phyloP scores from a whole-genome alignment of 2,888 invertebrate genomes.

The Onthophagus sagittarius region DNA sequence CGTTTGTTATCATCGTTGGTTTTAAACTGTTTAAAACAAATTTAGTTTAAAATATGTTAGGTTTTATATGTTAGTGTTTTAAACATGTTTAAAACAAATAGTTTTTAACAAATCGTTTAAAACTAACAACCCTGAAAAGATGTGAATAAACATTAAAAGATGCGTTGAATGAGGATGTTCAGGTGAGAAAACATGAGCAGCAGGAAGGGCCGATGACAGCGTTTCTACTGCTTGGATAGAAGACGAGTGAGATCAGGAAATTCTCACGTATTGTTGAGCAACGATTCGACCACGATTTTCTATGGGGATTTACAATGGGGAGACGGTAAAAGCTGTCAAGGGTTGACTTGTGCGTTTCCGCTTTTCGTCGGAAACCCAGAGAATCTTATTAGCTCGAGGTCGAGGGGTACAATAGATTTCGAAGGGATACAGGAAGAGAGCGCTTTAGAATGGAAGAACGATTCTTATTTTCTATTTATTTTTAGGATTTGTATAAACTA shows the following conservation, averaged over 20 bases:
- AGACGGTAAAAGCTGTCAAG: not conserved
- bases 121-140: too few species aligned
- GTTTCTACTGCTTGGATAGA: not conserved
- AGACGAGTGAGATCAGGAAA: not conserved
- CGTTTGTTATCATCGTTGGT: too few species aligned
- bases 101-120: too few species aligned
- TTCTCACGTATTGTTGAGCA: not conserved
- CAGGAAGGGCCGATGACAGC: not conserved
- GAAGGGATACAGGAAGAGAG: not conserved
- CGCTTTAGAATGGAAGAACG: not conserved
- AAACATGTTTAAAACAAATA: too few species aligned
- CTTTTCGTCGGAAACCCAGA: not conserved
- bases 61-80: too few species aligned
- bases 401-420: not conserved
- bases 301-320: not conserved
- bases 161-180: not conserved
- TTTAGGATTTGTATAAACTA: not conserved
- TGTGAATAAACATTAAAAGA: not conserved
- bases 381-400: not conserved
- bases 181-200: not conserved
- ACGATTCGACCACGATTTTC: not conserved
- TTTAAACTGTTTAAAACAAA: too few species aligned
- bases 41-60: too few species aligned
- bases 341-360: not conserved
- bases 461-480: not conserved